These are phyloP conservation scores for Dysdera silvatica DNA, from an alignment of 1,140 invertebrate genomes.

Conservation along the genomic window DNA sequence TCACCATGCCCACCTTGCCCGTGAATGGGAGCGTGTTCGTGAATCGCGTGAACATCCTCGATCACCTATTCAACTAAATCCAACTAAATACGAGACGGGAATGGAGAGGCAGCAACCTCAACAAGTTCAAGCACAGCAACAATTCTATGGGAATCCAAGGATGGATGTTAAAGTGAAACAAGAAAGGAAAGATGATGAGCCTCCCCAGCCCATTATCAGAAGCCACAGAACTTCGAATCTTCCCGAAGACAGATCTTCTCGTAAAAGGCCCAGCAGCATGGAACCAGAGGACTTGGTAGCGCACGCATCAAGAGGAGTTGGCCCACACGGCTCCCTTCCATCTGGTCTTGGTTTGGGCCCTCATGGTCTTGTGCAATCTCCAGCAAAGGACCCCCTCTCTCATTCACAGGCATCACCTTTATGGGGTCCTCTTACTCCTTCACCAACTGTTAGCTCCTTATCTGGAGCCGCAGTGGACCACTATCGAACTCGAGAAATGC, in stretches of 20 bases:
- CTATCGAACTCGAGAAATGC: constrained; percentile 7
- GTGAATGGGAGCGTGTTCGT: constrained; percentile 3
- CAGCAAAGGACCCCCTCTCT: constrained; percentile 5
- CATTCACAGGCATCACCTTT: constrained; percentile 20
- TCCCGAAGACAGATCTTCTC: constrained; percentile 17
- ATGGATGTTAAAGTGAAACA: constrained; percentile 25
- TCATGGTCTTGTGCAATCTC: constrained; percentile 16
- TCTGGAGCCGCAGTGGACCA: constrained; percentile 8
- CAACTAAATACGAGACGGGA: constrained; percentile 14
- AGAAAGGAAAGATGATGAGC: constrained; percentile 26
- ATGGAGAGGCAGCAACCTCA: constrained; percentile 13
- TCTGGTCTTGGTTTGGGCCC: constrained; percentile 16
- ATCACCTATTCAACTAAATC: constrained; percentile 10
- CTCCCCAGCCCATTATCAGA: not conserved
- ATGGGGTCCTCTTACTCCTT: constrained; percentile 23
- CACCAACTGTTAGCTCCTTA: constrained; percentile 11
- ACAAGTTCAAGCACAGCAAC: too few species aligned
- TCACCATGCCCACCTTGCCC: not conserved
- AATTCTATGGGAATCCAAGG: too few species aligned
- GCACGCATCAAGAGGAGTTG: constrained; percentile 7
- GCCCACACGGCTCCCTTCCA: constrained; percentile 8
- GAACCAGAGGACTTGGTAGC: constrained; percentile 13
- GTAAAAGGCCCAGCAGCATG: constrained; percentile 16
- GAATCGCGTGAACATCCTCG: constrained; percentile 5
- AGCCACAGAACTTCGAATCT: not conserved